Conservation (phyloP, 2,113 vertebrate genomes). For the Upupa epops region DNA sequence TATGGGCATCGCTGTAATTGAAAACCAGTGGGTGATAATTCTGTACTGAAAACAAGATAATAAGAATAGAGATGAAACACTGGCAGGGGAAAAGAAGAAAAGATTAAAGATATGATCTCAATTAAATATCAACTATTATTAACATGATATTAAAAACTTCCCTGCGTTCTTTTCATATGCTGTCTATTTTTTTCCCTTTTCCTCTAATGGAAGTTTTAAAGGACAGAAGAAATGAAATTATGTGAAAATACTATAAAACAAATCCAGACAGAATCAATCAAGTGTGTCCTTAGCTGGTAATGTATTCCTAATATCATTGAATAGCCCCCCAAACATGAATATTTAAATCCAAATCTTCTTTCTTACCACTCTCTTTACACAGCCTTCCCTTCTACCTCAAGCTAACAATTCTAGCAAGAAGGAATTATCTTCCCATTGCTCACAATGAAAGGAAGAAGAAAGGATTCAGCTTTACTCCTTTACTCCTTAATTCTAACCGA, state of each 20-base stretch:
- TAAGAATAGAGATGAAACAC: constrained; percentile 75
- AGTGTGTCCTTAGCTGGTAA: constrained; percentile 61
- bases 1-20: constrained; percentile 79
- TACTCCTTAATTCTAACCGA: constrained; percentile 15
- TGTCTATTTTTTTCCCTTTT: constrained; percentile 52
- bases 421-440: constrained; percentile 16
- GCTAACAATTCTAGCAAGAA: constrained; percentile 31
- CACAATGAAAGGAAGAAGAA: neutral
- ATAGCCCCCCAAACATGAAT: constrained; percentile 62
- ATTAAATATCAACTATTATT: constrained; percentile 77
- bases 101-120: constrained; percentile 79
- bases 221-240: constrained; percentile 53
- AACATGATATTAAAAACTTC: constrained; percentile 72
- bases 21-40: constrained; percentile 84
- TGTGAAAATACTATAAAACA: constrained; percentile 69
- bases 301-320: constrained; percentile 70
- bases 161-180: constrained; percentile 53
- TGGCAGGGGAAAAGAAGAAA: constrained; percentile 68
- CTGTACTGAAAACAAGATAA: constrained; percentile 79
- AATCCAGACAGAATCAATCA: constrained; percentile 62
- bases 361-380: constrained; percentile 30
- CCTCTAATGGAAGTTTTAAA: constrained; percentile 61
- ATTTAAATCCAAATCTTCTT: constrained; percentile 50
- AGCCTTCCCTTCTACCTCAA: constrained; percentile 30
- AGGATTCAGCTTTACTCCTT: neutral